Percentiles rank a stretch among this genome's conserved stretches.
Evolutionary conservation across 2,888 invertebrate genomes (phyloP).

Genomic region (Sycophila texana): DNA sequence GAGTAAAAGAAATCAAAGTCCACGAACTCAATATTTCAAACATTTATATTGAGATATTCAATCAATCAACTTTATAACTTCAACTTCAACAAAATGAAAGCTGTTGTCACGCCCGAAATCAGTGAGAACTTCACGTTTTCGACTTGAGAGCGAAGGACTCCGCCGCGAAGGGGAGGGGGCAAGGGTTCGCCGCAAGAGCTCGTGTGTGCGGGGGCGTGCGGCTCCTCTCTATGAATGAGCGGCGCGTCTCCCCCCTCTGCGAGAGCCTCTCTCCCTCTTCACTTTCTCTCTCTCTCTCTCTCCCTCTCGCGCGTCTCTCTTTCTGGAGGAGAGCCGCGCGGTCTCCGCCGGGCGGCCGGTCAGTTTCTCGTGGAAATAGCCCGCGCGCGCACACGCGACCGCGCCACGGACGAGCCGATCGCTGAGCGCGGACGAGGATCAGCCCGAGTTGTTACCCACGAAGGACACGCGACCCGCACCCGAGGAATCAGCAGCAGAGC

Average conservation of each 20-base stretch:
- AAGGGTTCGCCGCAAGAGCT: slow-evolving; percentile 3
- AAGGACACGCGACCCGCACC: slow-evolving; percentile 28
- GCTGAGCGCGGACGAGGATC: not conserved
- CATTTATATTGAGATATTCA: no score
- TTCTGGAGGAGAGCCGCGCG: not conserved
- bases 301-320: not conserved
- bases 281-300: slow-evolving; percentile 12
- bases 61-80: no score
- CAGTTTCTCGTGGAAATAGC: slow-evolving; percentile 52
- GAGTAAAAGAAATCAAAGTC: no score
- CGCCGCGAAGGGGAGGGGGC: not conserved
- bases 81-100: no score
- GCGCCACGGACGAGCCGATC: slow-evolving; percentile 8
- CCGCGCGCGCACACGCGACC: slow-evolving; percentile 19
- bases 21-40: no score
- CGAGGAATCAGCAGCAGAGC: not conserved
- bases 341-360: slow-evolving; percentile 18
- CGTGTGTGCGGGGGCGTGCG: slow-evolving; percentile 37
- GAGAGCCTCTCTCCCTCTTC: slow-evolving; percentile 19
- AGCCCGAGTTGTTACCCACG: not conserved
- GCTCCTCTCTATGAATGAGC: slow-evolving; percentile 25
- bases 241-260: slow-evolving; percentile 11
- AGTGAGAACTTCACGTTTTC: no score
- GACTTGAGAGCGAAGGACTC: not conserved
- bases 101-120: no score